Conservation (phyloP, 2,797 vertebrate genomes). For the Cirrhinus mrigala region DNA sequence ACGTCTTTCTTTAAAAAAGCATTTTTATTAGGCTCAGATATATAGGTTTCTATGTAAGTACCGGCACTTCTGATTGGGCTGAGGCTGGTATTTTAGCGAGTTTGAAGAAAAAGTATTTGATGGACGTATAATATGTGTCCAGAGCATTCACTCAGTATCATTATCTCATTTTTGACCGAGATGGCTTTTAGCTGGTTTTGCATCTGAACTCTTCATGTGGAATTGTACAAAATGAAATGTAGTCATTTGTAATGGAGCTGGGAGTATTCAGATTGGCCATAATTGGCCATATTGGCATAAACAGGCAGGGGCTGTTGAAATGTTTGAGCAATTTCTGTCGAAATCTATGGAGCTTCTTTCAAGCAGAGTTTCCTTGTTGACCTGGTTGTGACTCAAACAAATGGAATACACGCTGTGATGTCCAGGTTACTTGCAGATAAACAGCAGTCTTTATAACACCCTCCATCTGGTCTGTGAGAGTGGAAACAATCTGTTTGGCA, state of each 20-base stretch:
- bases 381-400: slow-evolving; percentile 2
- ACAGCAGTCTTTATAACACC: slow-evolving; percentile 76
- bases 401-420: not conserved
- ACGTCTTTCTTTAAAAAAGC: too few species aligned
- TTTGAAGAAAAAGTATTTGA: too few species aligned
- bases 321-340: not conserved
- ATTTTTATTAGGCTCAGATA: too few species aligned
- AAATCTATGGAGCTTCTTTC: not conserved
- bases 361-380: not conserved
- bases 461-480: slow-evolving; percentile 76
- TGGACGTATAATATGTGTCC: too few species aligned
- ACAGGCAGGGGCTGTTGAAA: not conserved
- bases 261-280: not conserved
- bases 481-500: slow-evolving; percentile 47
- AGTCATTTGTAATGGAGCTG: not conserved
- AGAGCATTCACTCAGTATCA: too few species aligned
- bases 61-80: too few species aligned
- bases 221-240: not conserved
- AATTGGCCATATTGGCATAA: too few species aligned
- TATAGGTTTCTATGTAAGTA: too few species aligned
- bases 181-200: too few species aligned
- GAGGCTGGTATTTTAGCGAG: too few species aligned
- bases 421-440: slow-evolving; percentile 67
- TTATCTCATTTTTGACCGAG: too few species aligned
- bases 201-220: too few species aligned